Evolutionary conservation across 2,888 invertebrate species (phyloP), one percentile per base, ranked within the genome.

Genomic region (Drosophila rubida): DNA sequence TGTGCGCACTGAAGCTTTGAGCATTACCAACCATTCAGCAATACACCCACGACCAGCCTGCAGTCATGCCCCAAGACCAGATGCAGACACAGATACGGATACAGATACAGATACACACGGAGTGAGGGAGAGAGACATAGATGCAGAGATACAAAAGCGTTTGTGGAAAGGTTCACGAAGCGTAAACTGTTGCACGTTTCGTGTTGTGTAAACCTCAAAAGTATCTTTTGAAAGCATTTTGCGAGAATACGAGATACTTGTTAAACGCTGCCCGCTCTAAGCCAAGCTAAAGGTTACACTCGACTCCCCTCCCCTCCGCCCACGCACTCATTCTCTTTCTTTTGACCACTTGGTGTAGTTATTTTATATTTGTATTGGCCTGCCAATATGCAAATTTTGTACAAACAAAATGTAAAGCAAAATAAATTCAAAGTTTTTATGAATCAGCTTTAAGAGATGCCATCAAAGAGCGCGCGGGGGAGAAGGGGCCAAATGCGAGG

Each of bases 371-470:
- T 14, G 23, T 27, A 30, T 50, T 50, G 41, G 49, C 9, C 41
- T 51, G 60, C 57, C 53, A 62, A 64, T 78, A 78, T 71, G 67
- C 65, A 64, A 76, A 76, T 76, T 42, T 66, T 41, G 22, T 19
- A 27, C 30, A 64, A 64, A 51, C 57, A 48, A 62, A 60, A 66
- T 66, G 51, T 63, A 73, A 77, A 22, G 46, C 59, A 58, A 51
- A 58, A 82, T 82, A 81, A 82, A 82, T 72, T 82, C 69, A 68
- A 55, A 75, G 48, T 75, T 81, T 87, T 80, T 84, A 87, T 84
- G 87, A 87, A 84, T 87, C 84, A 87, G 72, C 63, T 63, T 63
- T 41, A 53, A 62, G 41, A 46, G 50, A 22, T 41, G 42, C 25
- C 22, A 32, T 41, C 39, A 13, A 13, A 19, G n/a, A 4, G n/a